Evolutionary conservation across 2,888 invertebrate species (phyloP), one percentile per base, ranked within the genome.

Genomic region (Ichneumoninae sp.): DNA sequence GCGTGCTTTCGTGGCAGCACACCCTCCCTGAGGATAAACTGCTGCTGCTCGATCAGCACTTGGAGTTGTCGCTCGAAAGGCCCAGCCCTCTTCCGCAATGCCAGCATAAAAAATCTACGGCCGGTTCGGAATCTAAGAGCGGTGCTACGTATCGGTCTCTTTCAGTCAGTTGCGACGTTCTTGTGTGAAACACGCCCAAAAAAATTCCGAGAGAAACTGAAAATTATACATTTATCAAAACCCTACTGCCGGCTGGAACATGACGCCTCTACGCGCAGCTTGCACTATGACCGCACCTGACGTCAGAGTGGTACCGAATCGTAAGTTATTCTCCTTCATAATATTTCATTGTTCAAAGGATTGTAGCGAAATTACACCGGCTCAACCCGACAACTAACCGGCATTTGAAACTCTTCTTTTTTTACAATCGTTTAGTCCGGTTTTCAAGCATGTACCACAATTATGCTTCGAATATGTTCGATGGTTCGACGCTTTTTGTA

Each of bases 21-120:
- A 82, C 70, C 44, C 79, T 66, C 70, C 44, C 77, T 19, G 62
- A 77, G 83, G 85, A 86, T 85, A 80, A 86, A 69, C 83, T 66
- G 57, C 60, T 83, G 60, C 13, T n/a, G 36, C 66, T 52, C 40
- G 65, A 47, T 79, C 50, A 71, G 62, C 66, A 50, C 72, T 70
- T 40, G 57, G 62, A 77, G 54, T 69, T 57, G 52, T 19, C 52
- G 72, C 52, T 40, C 68, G 72, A 44, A 47, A 76, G 54, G 77
- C 50, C 13, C 65, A 57, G 78, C 62, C 33, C 40, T 72, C 47
- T 40, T 40, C 33, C 74, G 82, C 69, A 10, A 77, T 80, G 69
- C 60, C 79, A 72, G 69, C 71, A 57, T 6, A 30, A 76, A 69
- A 69, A 68, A 74, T 36, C 50, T 36, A 36, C 36, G 10, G 36